Percentiles rank a stretch among this genome's conserved stretches.
These are phyloP conservation scores for Hirtodrosophila cameraria DNA, from an alignment of 2,888 invertebrate genomes.

Conservation along the genomic window DNA sequence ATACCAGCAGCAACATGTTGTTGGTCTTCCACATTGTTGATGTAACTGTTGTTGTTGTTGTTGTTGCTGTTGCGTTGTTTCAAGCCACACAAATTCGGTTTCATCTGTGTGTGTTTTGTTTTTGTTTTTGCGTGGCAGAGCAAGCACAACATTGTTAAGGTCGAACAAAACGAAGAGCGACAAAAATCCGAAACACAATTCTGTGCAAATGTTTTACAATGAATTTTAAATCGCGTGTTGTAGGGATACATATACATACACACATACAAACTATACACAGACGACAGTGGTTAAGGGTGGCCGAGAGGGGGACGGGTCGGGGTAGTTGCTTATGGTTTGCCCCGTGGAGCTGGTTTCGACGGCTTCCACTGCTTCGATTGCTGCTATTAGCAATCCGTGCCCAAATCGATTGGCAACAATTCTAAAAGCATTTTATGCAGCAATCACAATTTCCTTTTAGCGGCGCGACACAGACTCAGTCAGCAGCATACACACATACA, in stretches of 20 bases:
- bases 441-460: constrained; percentile 78
- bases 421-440: constrained; percentile 78
- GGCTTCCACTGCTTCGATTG: constrained; percentile 3
- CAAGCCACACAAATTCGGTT: constrained; percentile 65
- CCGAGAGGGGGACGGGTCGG: no score
- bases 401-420: constrained; percentile 78
- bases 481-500: constrained; percentile 5
- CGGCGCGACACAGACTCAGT: constrained; percentile 53
- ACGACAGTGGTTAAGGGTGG: no score
- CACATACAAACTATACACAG: no score
- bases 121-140: constrained; percentile 11
- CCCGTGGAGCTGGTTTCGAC: constrained; percentile 21
- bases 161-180: constrained; percentile 36
- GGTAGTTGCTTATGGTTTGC: constrained; percentile 47
- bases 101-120: constrained; percentile 21
- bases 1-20: constrained; percentile 50
- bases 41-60: constrained; percentile 13
- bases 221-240: constrained; percentile 71
- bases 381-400: constrained; percentile 70
- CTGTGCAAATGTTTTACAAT: constrained; percentile 75
- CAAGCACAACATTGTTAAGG: constrained; percentile 24
- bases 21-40: constrained; percentile 43
- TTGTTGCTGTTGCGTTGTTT: constrained; percentile 29
- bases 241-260: constrained; percentile 34
- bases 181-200: constrained; percentile 57